Evolutionary conservation across 2,113 vertebrate species (phyloP).

Genomic region (Rattus norvegicus): DNA sequence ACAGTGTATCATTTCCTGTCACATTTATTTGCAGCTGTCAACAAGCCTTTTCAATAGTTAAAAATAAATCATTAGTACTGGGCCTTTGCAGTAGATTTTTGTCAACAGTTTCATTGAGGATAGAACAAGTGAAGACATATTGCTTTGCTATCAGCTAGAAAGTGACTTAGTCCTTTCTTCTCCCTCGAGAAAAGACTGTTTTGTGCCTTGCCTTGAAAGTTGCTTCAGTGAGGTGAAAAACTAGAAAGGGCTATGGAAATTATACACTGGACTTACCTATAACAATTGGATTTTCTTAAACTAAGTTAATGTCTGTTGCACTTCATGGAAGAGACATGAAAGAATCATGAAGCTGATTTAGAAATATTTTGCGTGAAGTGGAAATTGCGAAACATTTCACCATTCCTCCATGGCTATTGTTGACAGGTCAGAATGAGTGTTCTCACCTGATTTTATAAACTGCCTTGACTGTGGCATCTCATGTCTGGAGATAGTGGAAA

Average conservation of each 20-base stretch:
- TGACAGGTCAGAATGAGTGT: not conserved
- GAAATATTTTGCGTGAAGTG: not conserved
- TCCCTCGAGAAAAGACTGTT: not conserved
- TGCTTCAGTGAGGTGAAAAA: not conserved
- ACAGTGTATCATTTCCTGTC: not conserved
- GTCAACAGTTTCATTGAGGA: constrained; percentile 29
- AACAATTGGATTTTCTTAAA: constrained; percentile 47
- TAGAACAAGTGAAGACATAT: not conserved
- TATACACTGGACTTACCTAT: not conserved
- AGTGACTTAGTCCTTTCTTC: constrained; percentile 16
- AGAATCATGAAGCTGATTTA: constrained; percentile 37
- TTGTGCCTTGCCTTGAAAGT: not conserved
- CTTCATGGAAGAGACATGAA: not conserved
- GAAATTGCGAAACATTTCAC: constrained; percentile 3
- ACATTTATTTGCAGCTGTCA: not conserved
- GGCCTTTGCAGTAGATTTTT: constrained; percentile 15
- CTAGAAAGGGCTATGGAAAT: not conserved
- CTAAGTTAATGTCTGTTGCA: not conserved
- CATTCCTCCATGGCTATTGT: not conserved
- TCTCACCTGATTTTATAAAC: constrained; percentile 86
- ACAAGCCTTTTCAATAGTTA: not conserved
- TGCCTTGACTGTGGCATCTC: constrained; percentile 71
- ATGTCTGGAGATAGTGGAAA: constrained; percentile 74
- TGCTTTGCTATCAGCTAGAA: constrained; percentile 32
- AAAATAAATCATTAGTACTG: not conserved